These are phyloP conservation scores for human (Homo sapiens) DNA, from an alignment of 2,113 vertebrate genomes.

Conservation along the genomic window GRCh38 chrX:139712501-139713000, in stretches of 20 bases:
- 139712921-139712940: not conserved
- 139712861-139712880: not conserved
- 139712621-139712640: not conserved
- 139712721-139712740: not conserved
- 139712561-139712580: not conserved
- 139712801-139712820: not conserved
- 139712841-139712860: not conserved
- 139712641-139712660: not conserved
- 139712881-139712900: not conserved
- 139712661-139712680: not conserved
- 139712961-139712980: not conserved
- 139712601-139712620: constrained; percentile 1
- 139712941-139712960: not conserved
- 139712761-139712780: not conserved
- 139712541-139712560: not conserved
- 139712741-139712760: not conserved
- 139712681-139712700: not conserved
- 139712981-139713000: not conserved
- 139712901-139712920: not conserved
- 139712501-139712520: not conserved
- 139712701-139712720: not conserved
- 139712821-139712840: not conserved
- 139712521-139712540: not conserved
- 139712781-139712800: not conserved
- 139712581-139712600: not conserved